phyloP scores from a whole-genome alignment of 1,140 invertebrate genomes.

The Drosophila saltans region DNA sequence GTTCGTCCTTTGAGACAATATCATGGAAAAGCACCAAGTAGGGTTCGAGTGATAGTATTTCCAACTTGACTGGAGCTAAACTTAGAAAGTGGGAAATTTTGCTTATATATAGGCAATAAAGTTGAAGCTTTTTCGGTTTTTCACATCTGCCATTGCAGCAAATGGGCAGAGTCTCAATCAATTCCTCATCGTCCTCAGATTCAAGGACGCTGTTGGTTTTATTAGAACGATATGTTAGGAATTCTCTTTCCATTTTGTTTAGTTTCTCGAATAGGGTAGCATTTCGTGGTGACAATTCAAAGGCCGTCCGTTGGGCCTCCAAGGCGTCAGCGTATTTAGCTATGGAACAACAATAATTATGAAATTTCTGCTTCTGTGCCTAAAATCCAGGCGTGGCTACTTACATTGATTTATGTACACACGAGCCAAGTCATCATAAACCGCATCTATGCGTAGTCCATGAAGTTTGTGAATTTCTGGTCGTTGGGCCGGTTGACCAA shows the following conservation, averaged over 20 bases:
- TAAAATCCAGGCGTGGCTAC: neutral
- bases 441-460: neutral
- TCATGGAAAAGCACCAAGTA: constrained; percentile 33
- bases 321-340: neutral
- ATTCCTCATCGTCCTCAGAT: neutral
- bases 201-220: neutral
- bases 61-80: constrained; percentile 36
- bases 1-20: neutral
- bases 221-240: neutral
- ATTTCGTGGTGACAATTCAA: neutral
- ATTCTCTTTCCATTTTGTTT: neutral
- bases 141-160: constrained; percentile 38
- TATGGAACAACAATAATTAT: neutral
- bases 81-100: constrained; percentile 15
- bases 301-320: constrained; percentile 2
- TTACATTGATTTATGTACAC: neutral
- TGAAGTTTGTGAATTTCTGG: constrained; percentile 8
- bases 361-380: neutral
- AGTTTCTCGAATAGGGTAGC: constrained; percentile 5
- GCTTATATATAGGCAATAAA: constrained; percentile 39
- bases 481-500: neutral
- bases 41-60: constrained; percentile 31
- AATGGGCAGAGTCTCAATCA: neutral
- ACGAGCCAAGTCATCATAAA: neutral
- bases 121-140: neutral